phyloP scores from a whole-genome alignment of 2,888 invertebrate genomes.

The Limnephilus auricula region DNA sequence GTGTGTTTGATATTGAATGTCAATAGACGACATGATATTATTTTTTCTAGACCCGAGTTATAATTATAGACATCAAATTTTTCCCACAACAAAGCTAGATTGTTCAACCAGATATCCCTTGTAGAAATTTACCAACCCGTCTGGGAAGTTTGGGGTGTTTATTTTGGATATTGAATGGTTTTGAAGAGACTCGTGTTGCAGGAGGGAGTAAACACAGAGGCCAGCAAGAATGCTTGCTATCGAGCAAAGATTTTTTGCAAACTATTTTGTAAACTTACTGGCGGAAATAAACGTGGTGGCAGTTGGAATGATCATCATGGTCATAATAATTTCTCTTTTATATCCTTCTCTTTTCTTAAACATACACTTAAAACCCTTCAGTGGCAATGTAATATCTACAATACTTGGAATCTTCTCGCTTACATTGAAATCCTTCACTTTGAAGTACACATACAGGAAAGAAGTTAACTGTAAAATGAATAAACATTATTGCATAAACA shows the following conservation, averaged over 20 bases:
- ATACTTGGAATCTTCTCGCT: slow-evolving; percentile 78
- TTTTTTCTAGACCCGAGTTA: no score
- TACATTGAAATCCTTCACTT: slow-evolving; percentile 81
- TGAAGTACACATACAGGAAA: slow-evolving; percentile 79
- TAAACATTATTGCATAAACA: not conserved
- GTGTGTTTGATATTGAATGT: not conserved
- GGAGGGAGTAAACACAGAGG: no score
- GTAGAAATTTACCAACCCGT: no score
- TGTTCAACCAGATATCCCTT: not conserved
- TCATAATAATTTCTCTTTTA: slow-evolving; percentile 80
- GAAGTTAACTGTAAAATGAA: slow-evolving; percentile 68
- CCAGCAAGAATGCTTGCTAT: no score
- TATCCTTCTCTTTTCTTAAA: slow-evolving; percentile 81
- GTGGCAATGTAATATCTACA: slow-evolving; percentile 74
- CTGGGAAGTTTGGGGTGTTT: no score
- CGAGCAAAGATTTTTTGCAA: no score
- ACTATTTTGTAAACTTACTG: slow-evolving; percentile 34
- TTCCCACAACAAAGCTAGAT: not conserved
- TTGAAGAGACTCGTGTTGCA: no score
- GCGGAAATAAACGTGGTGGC: slow-evolving; percentile 67
- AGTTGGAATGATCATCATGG: slow-evolving; percentile 80
- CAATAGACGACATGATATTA: no score
- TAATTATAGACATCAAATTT: not conserved
- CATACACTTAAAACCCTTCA: slow-evolving; percentile 76
- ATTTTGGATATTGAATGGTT: no score